A percentile compares a stretch with the other conserved stretches of the same genome.
Conservation (phyloP, 1,140 invertebrate species). For the Sarcophaga peregrina region DNA sequence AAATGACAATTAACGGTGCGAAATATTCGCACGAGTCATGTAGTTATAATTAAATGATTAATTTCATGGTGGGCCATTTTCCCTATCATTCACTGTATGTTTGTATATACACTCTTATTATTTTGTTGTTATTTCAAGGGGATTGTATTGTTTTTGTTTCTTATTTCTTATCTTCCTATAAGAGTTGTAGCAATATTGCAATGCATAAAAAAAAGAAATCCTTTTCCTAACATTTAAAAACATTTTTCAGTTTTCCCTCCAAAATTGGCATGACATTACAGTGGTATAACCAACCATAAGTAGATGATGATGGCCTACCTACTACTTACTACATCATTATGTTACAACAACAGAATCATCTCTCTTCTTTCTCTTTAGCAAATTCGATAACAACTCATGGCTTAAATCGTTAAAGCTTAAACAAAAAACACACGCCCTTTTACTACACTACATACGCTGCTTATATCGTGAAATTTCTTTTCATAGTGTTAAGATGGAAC, state of each 20-base stretch:
- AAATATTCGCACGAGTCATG: too few relatives aligned
- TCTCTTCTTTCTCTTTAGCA: neutral
- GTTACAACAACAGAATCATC: neutral
- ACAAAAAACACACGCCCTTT: slow-evolving; percentile 20
- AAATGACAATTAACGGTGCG: too few relatives aligned
- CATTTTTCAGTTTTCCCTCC: too few relatives aligned
- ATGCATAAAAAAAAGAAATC: neutral
- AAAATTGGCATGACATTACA: too few relatives aligned
- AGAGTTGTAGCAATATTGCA: neutral
- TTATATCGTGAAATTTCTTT: too few relatives aligned
- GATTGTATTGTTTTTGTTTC: neutral
- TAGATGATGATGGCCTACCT: too few relatives aligned
- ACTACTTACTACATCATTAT: neutral
- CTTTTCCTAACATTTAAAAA: neutral
- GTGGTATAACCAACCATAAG: too few relatives aligned
- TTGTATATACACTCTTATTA: too few relatives aligned
- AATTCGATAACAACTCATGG: slow-evolving; percentile 10
- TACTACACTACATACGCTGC: neutral
- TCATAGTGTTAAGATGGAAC: too few relatives aligned
- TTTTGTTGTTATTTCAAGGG: slow-evolving; percentile 26
- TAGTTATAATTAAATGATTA: too few relatives aligned
- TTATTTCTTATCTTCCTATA: neutral
- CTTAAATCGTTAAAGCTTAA: slow-evolving; percentile 16
- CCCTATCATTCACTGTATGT: too few relatives aligned
- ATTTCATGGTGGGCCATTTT: too few relatives aligned